These are phyloP conservation scores for Tragelaphus buxtoni DNA, from an alignment of 2,113 vertebrate genomes.

Conservation along the genomic window DNA sequence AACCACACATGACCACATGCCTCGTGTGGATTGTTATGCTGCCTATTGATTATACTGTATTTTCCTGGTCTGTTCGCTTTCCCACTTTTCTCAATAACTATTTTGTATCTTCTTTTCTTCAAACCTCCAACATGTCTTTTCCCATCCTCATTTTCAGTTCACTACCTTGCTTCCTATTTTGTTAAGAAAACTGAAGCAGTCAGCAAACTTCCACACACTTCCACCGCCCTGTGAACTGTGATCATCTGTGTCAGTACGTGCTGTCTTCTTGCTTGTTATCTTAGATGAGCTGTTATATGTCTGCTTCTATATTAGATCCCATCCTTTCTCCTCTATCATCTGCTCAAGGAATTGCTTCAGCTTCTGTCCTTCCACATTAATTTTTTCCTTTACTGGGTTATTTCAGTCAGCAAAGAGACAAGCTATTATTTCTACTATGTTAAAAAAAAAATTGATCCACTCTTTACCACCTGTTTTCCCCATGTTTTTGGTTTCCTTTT, in stretches of 20 bases:
- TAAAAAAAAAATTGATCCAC: neutral
- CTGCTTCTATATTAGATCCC: neutral
- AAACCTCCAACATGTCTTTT: neutral
- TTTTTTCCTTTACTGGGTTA: slow-evolving; percentile 8
- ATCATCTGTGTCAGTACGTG: neutral
- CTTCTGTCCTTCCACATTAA: neutral
- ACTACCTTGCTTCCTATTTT: neutral
- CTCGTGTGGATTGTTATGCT: neutral
- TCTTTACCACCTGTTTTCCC: neutral
- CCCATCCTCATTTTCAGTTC: neutral
- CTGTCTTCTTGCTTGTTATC: neutral
- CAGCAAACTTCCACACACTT: neutral
- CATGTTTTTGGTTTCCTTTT: neutral
- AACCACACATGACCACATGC: neutral
- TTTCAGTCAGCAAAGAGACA: neutral
- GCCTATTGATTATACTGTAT: neutral
- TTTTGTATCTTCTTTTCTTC: neutral
- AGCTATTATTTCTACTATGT: neutral
- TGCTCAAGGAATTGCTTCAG: neutral
- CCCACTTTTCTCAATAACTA: neutral
- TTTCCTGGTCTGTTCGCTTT: neutral
- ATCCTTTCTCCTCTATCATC: neutral
- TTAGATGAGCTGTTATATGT: neutral
- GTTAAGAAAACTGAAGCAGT: neutral
- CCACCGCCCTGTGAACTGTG: too few species aligned